Conservation (phyloP, 2,888 invertebrate species). For the Drosophila trichaetosa region DNA sequence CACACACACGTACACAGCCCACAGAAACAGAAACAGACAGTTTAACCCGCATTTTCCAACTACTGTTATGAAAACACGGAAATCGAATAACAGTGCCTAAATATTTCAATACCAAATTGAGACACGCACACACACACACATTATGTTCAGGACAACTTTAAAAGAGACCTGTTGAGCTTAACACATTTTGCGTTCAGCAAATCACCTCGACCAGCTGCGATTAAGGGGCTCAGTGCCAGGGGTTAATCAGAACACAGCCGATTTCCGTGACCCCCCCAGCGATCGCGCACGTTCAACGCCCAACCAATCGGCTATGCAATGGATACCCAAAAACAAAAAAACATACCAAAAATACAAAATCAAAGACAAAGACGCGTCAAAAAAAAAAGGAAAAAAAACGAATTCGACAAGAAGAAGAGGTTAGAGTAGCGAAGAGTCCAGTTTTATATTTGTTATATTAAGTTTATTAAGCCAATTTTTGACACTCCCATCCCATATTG, state of each 20-base stretch:
- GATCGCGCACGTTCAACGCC: slow-evolving; percentile 31
- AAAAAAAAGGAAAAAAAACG: slow-evolving; percentile 3
- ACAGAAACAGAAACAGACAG: slow-evolving; percentile 57
- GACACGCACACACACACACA: slow-evolving; percentile 17
- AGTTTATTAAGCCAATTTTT: slow-evolving; percentile 52
- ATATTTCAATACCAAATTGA: slow-evolving; percentile 13
- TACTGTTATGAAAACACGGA: slow-evolving; percentile 71
- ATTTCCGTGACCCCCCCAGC: slow-evolving; percentile 69
- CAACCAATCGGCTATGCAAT: slow-evolving; percentile 61
- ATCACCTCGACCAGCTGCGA: slow-evolving; percentile 72
- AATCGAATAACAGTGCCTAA: slow-evolving; percentile 72
- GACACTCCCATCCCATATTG: slow-evolving; percentile 52
- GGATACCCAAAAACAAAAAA: slow-evolving; percentile 39
- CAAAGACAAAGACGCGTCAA: slow-evolving; percentile 58
- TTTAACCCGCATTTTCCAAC: slow-evolving; percentile 26
- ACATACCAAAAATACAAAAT: slow-evolving; percentile 39
- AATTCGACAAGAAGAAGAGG: not conserved
- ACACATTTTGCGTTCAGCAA: slow-evolving; percentile 62
- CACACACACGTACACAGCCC: slow-evolving; percentile 2
- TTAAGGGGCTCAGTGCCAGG: slow-evolving; percentile 82
- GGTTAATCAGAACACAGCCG: slow-evolving; percentile 72
- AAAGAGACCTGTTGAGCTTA: slow-evolving; percentile 35
- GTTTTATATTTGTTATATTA: slow-evolving; percentile 47
- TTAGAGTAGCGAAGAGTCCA: slow-evolving; percentile 14
- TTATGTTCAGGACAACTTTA: slow-evolving; percentile 34